Conservation (phyloP, 2,888 invertebrate genomes). For the Aethes cnicana region DNA sequence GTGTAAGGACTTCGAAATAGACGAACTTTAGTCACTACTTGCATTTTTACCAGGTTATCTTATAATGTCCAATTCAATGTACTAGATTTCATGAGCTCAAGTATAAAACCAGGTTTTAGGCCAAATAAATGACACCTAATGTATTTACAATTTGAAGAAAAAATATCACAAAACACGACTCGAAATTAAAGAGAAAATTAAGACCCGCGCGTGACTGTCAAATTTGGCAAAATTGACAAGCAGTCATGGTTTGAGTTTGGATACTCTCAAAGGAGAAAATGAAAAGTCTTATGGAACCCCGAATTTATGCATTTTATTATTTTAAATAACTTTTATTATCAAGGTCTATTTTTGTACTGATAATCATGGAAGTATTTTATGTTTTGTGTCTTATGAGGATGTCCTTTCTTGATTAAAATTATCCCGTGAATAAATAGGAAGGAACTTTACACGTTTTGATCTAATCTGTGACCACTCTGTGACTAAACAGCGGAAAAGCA, state of each 20-base stretch:
- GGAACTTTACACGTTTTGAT: too few relatives aligned
- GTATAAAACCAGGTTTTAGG: background rate
- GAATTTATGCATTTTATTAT: too few relatives aligned
- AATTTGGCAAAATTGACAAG: conserved; percentile 1
- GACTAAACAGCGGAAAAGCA: background rate
- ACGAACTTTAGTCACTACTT: conserved; percentile 56
- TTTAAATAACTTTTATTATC: too few relatives aligned
- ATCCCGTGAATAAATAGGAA: too few relatives aligned
- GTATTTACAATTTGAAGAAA: background rate
- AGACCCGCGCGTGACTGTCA: conserved; percentile 29
- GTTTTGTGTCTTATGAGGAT: too few relatives aligned
- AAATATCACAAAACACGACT: background rate
- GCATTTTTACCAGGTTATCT: conserved; percentile 46
- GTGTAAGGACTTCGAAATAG: conserved; percentile 59
- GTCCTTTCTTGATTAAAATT: too few relatives aligned
- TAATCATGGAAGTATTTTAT: too few relatives aligned
- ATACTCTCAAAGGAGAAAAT: background rate
- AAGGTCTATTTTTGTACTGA: too few relatives aligned
- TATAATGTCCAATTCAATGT: background rate
- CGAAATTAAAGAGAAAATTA: conserved; percentile 13
- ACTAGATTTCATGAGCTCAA: background rate
- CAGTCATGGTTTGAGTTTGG: background rate
- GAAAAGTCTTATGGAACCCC: background rate
- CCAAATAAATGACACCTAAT: background rate
- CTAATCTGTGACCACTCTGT: too few relatives aligned